Evolutionary conservation across 2,888 invertebrate species (phyloP), one percentile per base, ranked within the genome.

Genomic region (Chironomus tentans): DNA sequence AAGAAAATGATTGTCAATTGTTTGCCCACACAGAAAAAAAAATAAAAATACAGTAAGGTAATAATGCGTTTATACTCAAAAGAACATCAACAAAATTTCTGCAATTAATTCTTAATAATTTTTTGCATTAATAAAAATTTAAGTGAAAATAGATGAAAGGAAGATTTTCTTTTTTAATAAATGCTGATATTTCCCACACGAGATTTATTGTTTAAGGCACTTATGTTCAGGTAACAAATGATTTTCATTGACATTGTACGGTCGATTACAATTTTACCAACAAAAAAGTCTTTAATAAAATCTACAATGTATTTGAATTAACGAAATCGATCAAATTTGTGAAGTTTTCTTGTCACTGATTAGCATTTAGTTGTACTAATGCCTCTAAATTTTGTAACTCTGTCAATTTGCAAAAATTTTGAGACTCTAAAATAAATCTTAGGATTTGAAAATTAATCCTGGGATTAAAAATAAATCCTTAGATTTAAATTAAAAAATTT

Each of bases 111-210:
- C 56, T 56, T 56, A 38, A 10, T 38, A 10, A 38, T 38, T 38
- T 56, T 18, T 68, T 68, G 24, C 24, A n/a, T 68, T 74, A 22
- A 74, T 22, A 38, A 74, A 74, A 74, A 74, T 74, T 74, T 74
- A 74, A 74, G 74, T 74, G 74, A 74, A 74, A 74, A 74, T 74
- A 74, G 74, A 72, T 24, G 24, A 65, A 65, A 18, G 56, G 21
- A 62, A 65, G 22, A 24, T 18, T 21, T 56, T 65, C 65, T 24
- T 65, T 65, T 21, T 56, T 56, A 15, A 56, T 56, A 56, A 56
- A 56, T 38, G 38, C 38, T 38, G 38, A 38, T 38, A 38, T 38
- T 38, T 38, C 38, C 38, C 38, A 38, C 10, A 38, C 38, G 38
- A 38, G 38, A 38, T 38, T 38, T 38, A 38, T 56, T 56, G 56